Conservation (phyloP, 2,113 vertebrate species). For the Sphyrna mokarran region DNA sequence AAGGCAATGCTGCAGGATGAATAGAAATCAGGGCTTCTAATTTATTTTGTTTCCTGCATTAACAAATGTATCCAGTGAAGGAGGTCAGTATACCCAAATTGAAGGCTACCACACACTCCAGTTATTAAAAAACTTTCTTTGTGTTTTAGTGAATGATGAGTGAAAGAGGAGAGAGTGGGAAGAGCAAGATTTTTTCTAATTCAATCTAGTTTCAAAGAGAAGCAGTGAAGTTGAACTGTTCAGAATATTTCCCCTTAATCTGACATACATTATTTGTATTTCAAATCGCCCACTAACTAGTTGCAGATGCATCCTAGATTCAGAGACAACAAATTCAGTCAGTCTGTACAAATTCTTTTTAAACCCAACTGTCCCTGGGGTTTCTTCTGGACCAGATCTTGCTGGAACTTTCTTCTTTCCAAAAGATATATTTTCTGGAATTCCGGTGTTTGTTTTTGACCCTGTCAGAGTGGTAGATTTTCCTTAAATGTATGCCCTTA, state of each 20-base stretch:
- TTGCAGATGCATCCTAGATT: background rate
- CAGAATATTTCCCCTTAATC: background rate
- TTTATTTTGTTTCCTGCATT: background rate
- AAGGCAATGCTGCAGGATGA: background rate
- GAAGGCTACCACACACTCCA: background rate
- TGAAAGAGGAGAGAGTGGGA: background rate
- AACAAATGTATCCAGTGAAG: background rate
- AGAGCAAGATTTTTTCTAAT: background rate
- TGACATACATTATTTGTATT: background rate
- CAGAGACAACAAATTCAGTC: too few relatives aligned
- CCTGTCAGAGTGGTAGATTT: background rate
- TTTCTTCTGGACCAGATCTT: background rate
- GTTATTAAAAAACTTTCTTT: background rate
- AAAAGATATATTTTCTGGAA: background rate
- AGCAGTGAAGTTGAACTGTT: background rate
- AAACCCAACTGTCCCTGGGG: background rate
- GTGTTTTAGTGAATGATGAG: background rate
- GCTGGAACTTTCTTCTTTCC: background rate
- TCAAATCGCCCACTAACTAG: background rate
- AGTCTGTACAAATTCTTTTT: background rate
- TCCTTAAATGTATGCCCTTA: background rate
- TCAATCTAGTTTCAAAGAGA: background rate
- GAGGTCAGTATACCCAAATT: background rate
- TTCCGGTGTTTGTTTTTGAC: background rate
- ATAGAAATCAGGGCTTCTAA: background rate